These are phyloP conservation scores for Drosophila austrosaltans DNA, from an alignment of 2,888 invertebrate genomes.

Conservation along the genomic window DNA sequence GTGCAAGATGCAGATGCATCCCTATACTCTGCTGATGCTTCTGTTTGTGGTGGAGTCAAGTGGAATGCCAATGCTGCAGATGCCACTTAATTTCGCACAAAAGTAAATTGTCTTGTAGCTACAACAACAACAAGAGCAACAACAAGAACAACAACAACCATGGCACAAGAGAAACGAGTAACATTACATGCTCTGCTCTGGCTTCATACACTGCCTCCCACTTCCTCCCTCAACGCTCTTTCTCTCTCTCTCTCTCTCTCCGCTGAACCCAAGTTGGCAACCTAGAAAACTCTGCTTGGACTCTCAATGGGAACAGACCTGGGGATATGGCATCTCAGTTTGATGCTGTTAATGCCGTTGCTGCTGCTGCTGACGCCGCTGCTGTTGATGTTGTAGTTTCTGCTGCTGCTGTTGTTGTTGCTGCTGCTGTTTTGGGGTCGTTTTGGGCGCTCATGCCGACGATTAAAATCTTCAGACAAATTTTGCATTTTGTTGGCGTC, in stretches of 20 bases:
- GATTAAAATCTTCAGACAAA: conserved; percentile 83
- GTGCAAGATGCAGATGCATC: conserved; percentile 34
- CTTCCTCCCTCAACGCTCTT: conserved; percentile 25
- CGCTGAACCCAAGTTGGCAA: conserved; percentile 45
- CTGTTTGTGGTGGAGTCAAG: conserved; percentile 66
- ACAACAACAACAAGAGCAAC: conserved; percentile 59
- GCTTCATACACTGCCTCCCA: conserved; percentile 55
- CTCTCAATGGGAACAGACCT: conserved; percentile 33
- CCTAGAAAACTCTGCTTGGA: conserved; percentile 58
- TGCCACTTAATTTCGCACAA: conserved; percentile 82
- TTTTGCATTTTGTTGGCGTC: conserved; percentile 75
- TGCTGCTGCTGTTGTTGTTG: conserved; percentile 24
- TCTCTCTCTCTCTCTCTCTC: conserved; percentile 14
- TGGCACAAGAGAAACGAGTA: conserved; percentile 70
- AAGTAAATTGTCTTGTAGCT: conserved; percentile 82
- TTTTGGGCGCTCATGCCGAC: conserved; percentile 71
- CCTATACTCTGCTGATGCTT: conserved; percentile 24
- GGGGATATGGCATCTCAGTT: conserved; percentile 36
- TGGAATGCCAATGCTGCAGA: conserved; percentile 76
- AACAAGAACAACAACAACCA: conserved; percentile 53
- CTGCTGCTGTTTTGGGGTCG: conserved; percentile 52
- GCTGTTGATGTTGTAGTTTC: conserved; percentile 40
- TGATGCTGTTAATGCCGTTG: conserved; percentile 15
- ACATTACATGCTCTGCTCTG: conserved; percentile 68
- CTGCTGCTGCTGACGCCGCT: conserved; percentile 32